Conservation (phyloP, 2,888 invertebrate species). For the Ganaspis brasiliensis region DNA sequence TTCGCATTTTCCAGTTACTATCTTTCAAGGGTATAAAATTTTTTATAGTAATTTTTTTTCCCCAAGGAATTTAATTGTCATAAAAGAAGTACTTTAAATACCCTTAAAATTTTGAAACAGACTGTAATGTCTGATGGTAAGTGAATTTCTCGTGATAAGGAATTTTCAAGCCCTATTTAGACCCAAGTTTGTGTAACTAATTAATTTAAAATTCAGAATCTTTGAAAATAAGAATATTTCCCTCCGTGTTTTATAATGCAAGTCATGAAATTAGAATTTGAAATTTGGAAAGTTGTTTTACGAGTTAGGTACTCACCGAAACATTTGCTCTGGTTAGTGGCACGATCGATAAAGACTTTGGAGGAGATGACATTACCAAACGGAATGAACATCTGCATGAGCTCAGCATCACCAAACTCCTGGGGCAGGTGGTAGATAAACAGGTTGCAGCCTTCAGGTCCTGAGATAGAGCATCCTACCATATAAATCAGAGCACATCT, state of each 20-base stretch:
- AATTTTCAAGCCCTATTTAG: neutral
- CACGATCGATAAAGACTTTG: slow-evolving; percentile 99
- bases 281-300: slow-evolving; percentile 30
- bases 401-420: slow-evolving; percentile 99
- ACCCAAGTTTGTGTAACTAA: neutral
- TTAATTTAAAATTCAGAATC: neutral
- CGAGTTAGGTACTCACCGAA: slow-evolving; percentile 90
- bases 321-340: slow-evolving; percentile 99
- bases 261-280: slow-evolving; percentile 34
- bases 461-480: slow-evolving; percentile 96
- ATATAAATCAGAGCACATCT: slow-evolving; percentile 81
- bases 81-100: too few relatives aligned
- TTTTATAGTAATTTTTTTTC: too few relatives aligned
- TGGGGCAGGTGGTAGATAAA: slow-evolving; percentile 99
- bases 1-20: neutral
- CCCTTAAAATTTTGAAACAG: too few relatives aligned
- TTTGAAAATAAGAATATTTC: slow-evolving; percentile 7
- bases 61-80: too few relatives aligned
- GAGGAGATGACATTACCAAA: slow-evolving; percentile 99
- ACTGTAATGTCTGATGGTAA: too few relatives aligned
- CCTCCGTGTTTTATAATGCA: neutral
- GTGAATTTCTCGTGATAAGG: too few relatives aligned
- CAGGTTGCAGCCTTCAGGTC: slow-evolving; percentile 99
- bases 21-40: neutral
- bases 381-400: slow-evolving; percentile 99